These are phyloP conservation scores for Ennomos fuscantarius DNA, from an alignment of 2,888 invertebrate genomes.

Conservation along the genomic window DNA sequence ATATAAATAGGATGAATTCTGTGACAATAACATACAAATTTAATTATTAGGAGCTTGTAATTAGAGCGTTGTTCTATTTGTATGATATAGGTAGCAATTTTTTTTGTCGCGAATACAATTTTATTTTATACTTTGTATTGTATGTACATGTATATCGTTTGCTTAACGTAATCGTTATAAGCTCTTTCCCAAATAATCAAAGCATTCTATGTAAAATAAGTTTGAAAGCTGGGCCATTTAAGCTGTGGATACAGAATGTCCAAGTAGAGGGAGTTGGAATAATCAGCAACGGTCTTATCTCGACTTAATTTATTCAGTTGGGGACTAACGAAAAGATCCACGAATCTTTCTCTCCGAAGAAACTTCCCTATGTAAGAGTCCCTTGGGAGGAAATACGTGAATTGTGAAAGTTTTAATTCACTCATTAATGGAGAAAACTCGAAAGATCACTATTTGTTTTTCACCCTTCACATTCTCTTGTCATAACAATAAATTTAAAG, in stretches of 20 bases:
- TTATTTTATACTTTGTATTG: too few species aligned
- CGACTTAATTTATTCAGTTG: constrained; percentile 67
- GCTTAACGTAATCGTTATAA: not conserved
- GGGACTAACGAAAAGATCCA: constrained; percentile 38
- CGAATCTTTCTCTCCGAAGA: constrained; percentile 35
- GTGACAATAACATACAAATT: too few species aligned
- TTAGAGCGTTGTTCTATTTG: too few species aligned
- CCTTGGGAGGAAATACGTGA: constrained; percentile 13
- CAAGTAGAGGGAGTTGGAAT: constrained; percentile 48
- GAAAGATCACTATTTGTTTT: constrained; percentile 15
- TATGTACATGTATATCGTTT: too few species aligned
- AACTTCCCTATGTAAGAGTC: constrained; percentile 28
- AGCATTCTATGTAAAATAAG: constrained; percentile 8
- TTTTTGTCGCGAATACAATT: too few species aligned
- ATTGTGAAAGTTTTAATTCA: constrained; percentile 24
- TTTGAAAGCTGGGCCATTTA: constrained; percentile 40
- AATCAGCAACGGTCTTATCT: constrained; percentile 73
- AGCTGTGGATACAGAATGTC: constrained; percentile 38
- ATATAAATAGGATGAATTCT: too few species aligned
- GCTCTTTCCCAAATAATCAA: constrained; percentile 3
- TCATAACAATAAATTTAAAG: constrained; percentile 39
- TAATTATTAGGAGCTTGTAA: too few species aligned
- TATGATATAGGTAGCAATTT: too few species aligned
- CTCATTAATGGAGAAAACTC: constrained; percentile 17
- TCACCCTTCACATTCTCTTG: constrained; percentile 32